Conservation (phyloP, 2,888 invertebrate genomes). For the Adela reaumurella region DNA sequence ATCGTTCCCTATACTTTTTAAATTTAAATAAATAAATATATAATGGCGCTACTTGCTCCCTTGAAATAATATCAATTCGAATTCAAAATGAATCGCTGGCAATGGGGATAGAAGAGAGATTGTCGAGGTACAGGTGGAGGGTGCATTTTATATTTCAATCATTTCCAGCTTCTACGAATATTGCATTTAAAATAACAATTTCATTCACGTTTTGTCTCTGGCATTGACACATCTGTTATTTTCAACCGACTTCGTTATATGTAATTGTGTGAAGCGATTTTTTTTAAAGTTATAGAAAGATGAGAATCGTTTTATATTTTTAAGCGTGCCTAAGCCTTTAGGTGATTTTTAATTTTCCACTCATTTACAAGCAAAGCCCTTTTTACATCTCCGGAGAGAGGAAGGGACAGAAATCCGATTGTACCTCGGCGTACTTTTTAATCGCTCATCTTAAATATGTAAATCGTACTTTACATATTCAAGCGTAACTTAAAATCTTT, state of each 20-base stretch:
- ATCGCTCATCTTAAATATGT: not conserved
- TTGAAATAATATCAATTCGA: not conserved
- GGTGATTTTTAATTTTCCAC: too few relatives aligned
- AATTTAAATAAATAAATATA: not conserved
- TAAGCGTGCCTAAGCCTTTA: too few relatives aligned
- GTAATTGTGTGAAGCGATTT: too few relatives aligned
- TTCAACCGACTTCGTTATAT: too few relatives aligned
- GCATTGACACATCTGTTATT: too few relatives aligned
- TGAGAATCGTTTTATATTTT: too few relatives aligned
- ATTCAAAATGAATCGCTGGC: not conserved
- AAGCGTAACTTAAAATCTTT: not conserved
- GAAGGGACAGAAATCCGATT: not conserved
- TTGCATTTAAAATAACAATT: too few relatives aligned
- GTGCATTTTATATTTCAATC: not conserved
- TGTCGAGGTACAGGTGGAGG: not conserved
- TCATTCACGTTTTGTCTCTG: too few relatives aligned
- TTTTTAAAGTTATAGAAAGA: too few relatives aligned
- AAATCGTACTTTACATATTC: not conserved
- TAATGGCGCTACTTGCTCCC: not conserved
- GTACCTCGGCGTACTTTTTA: not conserved
- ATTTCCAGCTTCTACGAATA: not conserved
- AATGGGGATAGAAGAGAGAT: not conserved
- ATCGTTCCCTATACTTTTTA: not conserved
- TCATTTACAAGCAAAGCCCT: too few relatives aligned
- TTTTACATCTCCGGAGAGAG: too few relatives aligned